Base-by-base conservation (phyloP, 1,140 invertebrate genomes). In the Antheraea pernyi region DNA sequence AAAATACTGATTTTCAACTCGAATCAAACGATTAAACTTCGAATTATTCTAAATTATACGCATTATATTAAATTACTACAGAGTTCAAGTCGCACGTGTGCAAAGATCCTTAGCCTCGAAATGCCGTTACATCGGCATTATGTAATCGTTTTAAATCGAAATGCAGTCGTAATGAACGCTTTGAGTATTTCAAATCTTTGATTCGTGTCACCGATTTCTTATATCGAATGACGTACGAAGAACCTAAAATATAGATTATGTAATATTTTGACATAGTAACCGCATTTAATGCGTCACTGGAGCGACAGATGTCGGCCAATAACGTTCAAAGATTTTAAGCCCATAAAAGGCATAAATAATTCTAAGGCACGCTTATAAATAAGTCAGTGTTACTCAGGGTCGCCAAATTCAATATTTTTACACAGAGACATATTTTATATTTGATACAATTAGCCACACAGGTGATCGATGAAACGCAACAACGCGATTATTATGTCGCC, bases 161-260 rank as follows among this genome's bases (percentile, higher is more conserved):
- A 67, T 30, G 42, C 46, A 58, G 18, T 22, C 3, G 6, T 67
- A 37, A 48, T 53, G 13, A 58, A 64, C 61, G 19, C 36, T 63
- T 63, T 72, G 74, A 76, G 74, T 76, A 76, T 76, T 72, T 37
- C 30, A 65, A 39, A 58, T 53, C 67, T 71, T 76, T 71, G 75
- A 77, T 53, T 61, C 71, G 22, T 6, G 39, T 65, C 46, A 42
- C 30, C 46, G 46, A 53, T 53, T 6, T 53, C 0, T 53, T 16
- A 53, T 53, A 16, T 53, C 46, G 46, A 53, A 53, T 53, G 46
- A 53, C 46, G 46, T 53, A 53, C 46, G 16, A 53, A 13, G 46
- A 53, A 53, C 9, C 46, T 53, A 53, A 16, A 11, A 53, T 42
- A 53, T 53, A 53, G 46, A 16, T 53, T 53, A 53, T 6, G 13